phyloP scores from a whole-genome alignment of 1,140 invertebrate species.

The Batillaria attramentaria region DNA sequence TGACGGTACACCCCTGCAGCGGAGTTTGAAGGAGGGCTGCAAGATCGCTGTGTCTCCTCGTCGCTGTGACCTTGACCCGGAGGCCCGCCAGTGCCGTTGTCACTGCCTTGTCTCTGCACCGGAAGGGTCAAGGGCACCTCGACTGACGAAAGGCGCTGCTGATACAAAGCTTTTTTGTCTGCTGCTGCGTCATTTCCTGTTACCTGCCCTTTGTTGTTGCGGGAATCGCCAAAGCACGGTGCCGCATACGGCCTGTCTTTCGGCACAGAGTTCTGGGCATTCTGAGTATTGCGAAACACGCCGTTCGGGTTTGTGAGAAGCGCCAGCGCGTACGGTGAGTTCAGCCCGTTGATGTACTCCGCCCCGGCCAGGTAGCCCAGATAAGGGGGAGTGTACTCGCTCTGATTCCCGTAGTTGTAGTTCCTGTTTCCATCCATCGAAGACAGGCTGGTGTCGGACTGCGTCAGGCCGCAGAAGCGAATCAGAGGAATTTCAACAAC shows the following conservation, averaged over 20 bases:
- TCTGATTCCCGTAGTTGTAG: slow-evolving; percentile 28
- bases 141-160: background rate
- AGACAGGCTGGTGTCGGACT: slow-evolving; percentile 28
- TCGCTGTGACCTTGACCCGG: too few relatives aligned
- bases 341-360: slow-evolving; percentile 29
- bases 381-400: slow-evolving; percentile 20
- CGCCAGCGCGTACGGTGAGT: slow-evolving; percentile 15
- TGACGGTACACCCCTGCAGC: too few relatives aligned
- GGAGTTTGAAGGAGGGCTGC: too few relatives aligned
- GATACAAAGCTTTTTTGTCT: too few relatives aligned
- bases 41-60: too few relatives aligned
- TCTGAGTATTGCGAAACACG: background rate
- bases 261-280: background rate
- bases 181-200: background rate
- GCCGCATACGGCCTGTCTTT: background rate
- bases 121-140: too few relatives aligned
- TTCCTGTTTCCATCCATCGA: slow-evolving; percentile 4
- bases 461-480: slow-evolving; percentile 28
- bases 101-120: too few relatives aligned
- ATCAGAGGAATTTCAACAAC: background rate
- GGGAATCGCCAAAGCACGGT: background rate
- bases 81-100: too few relatives aligned
- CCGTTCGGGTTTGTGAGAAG: background rate
- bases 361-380: background rate
- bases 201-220: background rate